A percentile compares a stretch with the other conserved stretches of the same genome.
Evolutionary conservation across 2,888 invertebrate species (phyloP).

Genomic region (Drosophila lacicola): DNA sequence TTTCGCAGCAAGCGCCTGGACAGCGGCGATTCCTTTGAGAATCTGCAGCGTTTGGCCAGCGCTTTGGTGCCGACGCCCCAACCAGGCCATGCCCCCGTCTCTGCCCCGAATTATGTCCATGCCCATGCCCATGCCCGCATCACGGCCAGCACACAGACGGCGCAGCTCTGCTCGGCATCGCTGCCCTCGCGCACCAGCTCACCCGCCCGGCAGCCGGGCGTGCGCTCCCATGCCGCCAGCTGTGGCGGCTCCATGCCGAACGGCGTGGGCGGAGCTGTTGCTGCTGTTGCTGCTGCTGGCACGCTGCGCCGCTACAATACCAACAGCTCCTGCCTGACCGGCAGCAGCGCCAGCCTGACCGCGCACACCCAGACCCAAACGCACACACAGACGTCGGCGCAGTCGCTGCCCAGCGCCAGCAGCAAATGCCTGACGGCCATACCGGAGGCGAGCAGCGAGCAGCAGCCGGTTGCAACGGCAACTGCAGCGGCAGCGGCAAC

Average conservation of each 20-base stretch:
- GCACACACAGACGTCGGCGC: slow-evolving; percentile 37
- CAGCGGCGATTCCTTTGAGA: slow-evolving; percentile 83
- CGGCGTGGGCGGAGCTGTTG: slow-evolving; percentile 38
- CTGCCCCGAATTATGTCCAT: slow-evolving; percentile 19
- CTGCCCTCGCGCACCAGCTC: slow-evolving; percentile 76
- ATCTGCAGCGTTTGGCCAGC: slow-evolving; percentile 84
- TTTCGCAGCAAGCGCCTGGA: slow-evolving; percentile 81
- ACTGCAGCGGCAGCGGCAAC: slow-evolving; percentile 3
- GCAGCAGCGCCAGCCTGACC: slow-evolving; percentile 81
- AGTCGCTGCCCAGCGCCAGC: slow-evolving; percentile 71
- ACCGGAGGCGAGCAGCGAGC: slow-evolving; percentile 81
- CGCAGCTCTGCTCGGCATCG: slow-evolving; percentile 59
- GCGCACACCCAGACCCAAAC: slow-evolving; percentile 60
- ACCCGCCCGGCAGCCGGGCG: slow-evolving; percentile 60
- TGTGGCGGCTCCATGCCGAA: slow-evolving; percentile 57
- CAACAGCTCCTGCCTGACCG: slow-evolving; percentile 77
- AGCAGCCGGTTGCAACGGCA: slow-evolving; percentile 21
- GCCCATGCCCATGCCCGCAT: slow-evolving; percentile 28
- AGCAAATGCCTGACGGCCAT: slow-evolving; percentile 84
- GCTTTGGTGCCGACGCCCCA: slow-evolving; percentile 69
- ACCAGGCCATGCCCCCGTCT: slow-evolving; percentile 16
- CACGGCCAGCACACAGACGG: slow-evolving; percentile 57
- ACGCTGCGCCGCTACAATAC: slow-evolving; percentile 66
- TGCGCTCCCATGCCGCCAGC: slow-evolving; percentile 33
- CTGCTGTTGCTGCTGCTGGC: slow-evolving; percentile 17